Conservation (phyloP, 2,797 vertebrate genomes). For the Phyllotis vaccarum region DNA sequence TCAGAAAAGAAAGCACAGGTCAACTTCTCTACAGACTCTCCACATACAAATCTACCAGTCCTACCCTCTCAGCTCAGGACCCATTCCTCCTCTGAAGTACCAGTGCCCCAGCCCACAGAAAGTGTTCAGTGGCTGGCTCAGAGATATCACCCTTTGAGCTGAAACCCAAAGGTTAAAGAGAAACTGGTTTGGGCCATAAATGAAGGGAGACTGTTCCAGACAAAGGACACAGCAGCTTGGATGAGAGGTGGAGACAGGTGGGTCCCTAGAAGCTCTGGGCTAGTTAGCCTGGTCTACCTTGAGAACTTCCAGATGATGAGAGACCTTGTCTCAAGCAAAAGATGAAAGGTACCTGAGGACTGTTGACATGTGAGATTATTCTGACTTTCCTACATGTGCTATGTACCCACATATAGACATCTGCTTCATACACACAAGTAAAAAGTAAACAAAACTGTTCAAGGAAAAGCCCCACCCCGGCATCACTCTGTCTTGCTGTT, state of each 20-base stretch:
- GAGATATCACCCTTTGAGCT: background rate
- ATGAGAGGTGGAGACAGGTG: background rate
- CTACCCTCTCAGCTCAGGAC: background rate
- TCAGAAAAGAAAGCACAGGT: background rate
- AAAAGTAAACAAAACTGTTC: background rate
- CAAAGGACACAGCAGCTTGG: background rate
- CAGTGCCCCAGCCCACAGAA: background rate
- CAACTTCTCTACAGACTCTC: background rate
- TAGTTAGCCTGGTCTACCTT: background rate
- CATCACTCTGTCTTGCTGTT: background rate
- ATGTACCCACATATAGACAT: background rate
- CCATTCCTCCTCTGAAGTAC: background rate
- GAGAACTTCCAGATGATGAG: background rate
- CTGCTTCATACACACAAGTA: background rate
- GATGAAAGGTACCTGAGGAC: background rate
- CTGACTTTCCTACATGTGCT: background rate
- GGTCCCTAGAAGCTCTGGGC: background rate
- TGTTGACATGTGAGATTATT: background rate
- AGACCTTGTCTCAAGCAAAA: background rate
- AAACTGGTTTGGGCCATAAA: background rate
- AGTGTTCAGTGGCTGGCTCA: background rate
- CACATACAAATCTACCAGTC: background rate
- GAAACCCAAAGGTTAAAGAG: constrained; percentile 9
- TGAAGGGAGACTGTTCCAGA: background rate
- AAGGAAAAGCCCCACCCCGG: background rate